Evolutionary conservation across 2,888 invertebrate species (phyloP), one percentile per base, ranked within the genome.

Genomic region (Drosophila rubida): DNA sequence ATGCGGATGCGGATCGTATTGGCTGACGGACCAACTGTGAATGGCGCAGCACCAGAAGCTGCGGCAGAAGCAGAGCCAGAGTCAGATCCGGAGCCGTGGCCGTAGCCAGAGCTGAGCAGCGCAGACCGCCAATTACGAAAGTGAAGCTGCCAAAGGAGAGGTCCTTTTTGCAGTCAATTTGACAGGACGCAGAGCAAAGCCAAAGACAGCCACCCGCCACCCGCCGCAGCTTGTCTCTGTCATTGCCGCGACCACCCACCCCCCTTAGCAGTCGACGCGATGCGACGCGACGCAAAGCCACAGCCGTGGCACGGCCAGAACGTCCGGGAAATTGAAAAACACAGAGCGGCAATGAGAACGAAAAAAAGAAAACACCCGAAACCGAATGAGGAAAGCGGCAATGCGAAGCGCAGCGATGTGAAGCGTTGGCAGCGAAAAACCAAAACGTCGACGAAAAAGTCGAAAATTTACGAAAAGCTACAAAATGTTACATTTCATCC

Each of bases 81-180:
- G 55, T 44, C 76, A 71, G 78, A 67, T 53, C 63, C 25, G 46
- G 64, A 54, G 48, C 27, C 55, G 22, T 37, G 37, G 44, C 44
- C 27, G 7, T 8, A 63, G 57, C 57, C 37, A 14, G 30, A 67
- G 49, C 48, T 25, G 75, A 73, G 75, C 73, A 74, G 90, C 88
- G 87, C 87, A 89, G 84, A 84, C 89, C 90, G 86, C 87, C 90
- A 90, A 90, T 88, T 89, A 89, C 81, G 84, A 89, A 90, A 87
- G 89, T 90, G 80, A 89, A 90, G 81, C 90, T 88, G 89, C 81
- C 87, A 88, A 72, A 84, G 85, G 69, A 87, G 82, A 88, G 87
- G 88, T 88, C 87, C 89, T 88, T 88, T 79, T 87, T 79, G 89
- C 84, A 90, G 89, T 90, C 89, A 89, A 88, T 87, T 89, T 89